Percentiles rank a stretch among this genome's conserved stretches.
Evolutionary conservation across 2,888 invertebrate genomes (phyloP).

Genomic region (Eupithecia dodoneata): DNA sequence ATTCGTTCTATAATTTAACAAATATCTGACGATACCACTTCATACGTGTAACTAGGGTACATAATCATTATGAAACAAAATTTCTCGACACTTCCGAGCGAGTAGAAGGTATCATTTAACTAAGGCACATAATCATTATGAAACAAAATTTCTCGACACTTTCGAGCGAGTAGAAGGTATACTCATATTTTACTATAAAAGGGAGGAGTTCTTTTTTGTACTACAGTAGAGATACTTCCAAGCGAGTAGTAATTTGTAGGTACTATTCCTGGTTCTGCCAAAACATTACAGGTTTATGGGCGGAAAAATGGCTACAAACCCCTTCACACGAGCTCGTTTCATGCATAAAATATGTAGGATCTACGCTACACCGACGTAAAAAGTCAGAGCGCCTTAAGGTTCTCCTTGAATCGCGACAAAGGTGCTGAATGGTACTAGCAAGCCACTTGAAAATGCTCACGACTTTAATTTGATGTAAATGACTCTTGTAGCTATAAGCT

Average conservation of each 20-base stretch:
- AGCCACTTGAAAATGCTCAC: conserved; percentile 5
- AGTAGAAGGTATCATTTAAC: too few relatives aligned
- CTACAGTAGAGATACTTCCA: neutral
- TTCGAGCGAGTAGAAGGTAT: too few relatives aligned
- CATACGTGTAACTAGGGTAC: too few relatives aligned
- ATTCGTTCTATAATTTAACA: neutral
- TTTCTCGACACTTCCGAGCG: too few relatives aligned
- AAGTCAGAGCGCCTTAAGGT: conserved; percentile 21
- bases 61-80: too few relatives aligned
- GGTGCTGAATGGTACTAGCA: conserved; percentile 18
- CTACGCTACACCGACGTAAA: conserved; percentile 15
- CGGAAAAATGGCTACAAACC: neutral
- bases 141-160: too few relatives aligned
- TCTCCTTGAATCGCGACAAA: conserved; percentile 28
- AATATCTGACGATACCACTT: neutral
- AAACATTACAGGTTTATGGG: neutral
- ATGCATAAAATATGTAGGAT: conserved; percentile 10
- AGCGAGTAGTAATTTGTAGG: neutral
- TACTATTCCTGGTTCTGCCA: neutral
- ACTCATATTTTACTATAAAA: too few relatives aligned
- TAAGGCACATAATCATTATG: too few relatives aligned
- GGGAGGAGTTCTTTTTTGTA: neutral
- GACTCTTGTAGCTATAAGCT: conserved; percentile 2
- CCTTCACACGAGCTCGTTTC: conserved; percentile 13
- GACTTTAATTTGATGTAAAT: conserved; percentile 17